Percentiles rank a stretch among this genome's conserved stretches.
These are phyloP conservation scores for Crotophaga sulcirostris DNA, from an alignment of 2,113 vertebrate species.

Conservation along the genomic window DNA sequence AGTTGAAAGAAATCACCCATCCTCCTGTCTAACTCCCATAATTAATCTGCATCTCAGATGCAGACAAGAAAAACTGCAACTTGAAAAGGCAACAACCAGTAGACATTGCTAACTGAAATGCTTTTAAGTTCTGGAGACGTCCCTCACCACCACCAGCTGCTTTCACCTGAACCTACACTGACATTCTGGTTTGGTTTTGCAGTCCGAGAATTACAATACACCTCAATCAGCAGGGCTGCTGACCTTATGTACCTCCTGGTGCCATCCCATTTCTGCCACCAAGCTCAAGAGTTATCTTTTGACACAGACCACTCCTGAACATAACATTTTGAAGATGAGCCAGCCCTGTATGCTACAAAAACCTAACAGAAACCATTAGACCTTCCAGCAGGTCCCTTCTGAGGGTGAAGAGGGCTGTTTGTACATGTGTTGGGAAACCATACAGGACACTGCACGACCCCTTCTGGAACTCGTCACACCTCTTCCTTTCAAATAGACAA, in stretches of 20 bases:
- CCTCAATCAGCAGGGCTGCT: background rate
- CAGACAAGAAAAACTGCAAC: background rate
- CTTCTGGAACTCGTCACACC: background rate
- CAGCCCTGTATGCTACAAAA: background rate
- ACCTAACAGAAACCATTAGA: background rate
- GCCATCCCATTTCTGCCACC: background rate
- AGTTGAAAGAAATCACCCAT: background rate
- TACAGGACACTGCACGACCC: background rate
- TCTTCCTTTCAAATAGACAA: background rate
- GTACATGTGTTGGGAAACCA: background rate
- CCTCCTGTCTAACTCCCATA: background rate
- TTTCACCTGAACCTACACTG: background rate
- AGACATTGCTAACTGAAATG: background rate
- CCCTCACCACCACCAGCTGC: background rate
- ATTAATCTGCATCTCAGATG: background rate
- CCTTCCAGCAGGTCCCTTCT: background rate
- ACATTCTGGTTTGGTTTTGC: background rate
- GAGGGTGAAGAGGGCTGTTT: background rate
- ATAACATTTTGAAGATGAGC: background rate
- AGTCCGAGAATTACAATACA: background rate
- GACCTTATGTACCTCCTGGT: rapidly evolving
- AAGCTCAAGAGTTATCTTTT: background rate
- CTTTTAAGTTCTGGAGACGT: background rate
- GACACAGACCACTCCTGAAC: background rate
- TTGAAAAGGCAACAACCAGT: background rate